Evolutionary conservation across 2,113 vertebrate species (phyloP), one percentile per base, ranked within the genome.

Genomic region (Halcyon senegalensis): DNA sequence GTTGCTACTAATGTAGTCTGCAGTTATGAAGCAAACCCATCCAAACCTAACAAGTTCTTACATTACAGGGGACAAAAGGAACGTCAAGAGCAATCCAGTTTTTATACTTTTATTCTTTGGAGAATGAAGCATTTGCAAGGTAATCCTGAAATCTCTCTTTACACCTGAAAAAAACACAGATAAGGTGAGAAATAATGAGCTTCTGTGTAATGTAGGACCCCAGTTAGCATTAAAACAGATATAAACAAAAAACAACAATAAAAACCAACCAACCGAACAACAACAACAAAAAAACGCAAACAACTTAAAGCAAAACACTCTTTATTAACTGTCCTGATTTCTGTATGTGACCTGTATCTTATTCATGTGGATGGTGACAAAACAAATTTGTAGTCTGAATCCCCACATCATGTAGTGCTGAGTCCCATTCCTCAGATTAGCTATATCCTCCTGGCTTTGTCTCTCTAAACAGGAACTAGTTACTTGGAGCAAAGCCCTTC

Each of bases 251-350:
- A 50, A 8, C 8, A 20, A 35, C 35, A 35, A 35, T 18, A 46
- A 46, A 20, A 46, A 46, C 16, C 15, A 15, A 16, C 15, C 15
- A 17, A 17, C 44, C 15, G 16, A 46, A 35, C 35, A 46, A 46
- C 44, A 46, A 46, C 43, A 46, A 46, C 46, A 20, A 7, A 18
- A 60, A 46, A 50, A 24, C 10, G 11, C 11, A 50, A 11, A 50
- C 21, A 50, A 46, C 1, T 7, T 8, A 75, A 63, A 63, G 3
- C 4, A 72, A 67, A 66, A 33, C 5, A 7, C 0, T 0, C 1
- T 4, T 59, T 60, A 21, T 30, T 77, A 30, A 5, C 4, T 51
- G 25, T 6, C 7, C 91, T 60, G 12, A 46, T 41, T 72, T 89
- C 6, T 13, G 2, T 41, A 43, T 66, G 11, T 23, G 16, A 63